Conservation (phyloP, 2,888 invertebrate genomes). For the Buathra laborator region DNA sequence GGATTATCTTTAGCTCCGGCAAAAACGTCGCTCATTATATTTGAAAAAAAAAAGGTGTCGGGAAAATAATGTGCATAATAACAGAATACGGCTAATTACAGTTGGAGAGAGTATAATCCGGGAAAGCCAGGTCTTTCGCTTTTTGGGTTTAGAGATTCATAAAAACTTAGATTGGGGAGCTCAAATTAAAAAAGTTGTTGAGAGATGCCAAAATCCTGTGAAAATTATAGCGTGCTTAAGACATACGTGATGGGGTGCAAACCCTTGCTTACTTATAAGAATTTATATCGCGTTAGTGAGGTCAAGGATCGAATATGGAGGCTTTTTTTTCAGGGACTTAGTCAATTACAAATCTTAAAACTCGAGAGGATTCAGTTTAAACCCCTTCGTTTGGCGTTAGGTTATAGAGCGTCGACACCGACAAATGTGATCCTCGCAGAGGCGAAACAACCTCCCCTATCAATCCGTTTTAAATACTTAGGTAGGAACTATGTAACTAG, state of each 20-base stretch:
- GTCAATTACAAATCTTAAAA: too few species aligned
- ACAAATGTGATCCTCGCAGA: conserved; percentile 30
- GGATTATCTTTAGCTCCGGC: conserved; percentile 23
- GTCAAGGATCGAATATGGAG: conserved; percentile 10
- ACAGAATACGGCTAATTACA: too few species aligned
- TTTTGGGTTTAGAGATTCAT: conserved; percentile 16
- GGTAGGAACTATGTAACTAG: conserved; percentile 42
- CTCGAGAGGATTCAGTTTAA: conserved; percentile 41
- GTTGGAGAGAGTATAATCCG: neutral
- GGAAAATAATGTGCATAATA: too few species aligned
- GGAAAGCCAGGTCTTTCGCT: conserved; percentile 15
- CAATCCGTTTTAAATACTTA: conserved; percentile 31
- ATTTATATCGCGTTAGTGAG: neutral
- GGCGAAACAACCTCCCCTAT: conserved; percentile 5
- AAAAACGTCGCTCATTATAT: conserved; percentile 41
- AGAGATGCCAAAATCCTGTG: conserved; percentile 25
- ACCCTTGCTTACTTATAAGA: conserved; percentile 2
- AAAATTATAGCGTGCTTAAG: conserved; percentile 41
- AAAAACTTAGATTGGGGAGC: neutral
- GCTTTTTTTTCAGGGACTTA: conserved; percentile 19
- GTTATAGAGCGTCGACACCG: conserved; percentile 43
- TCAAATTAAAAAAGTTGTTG: conserved; percentile 24
- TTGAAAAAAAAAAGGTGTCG: conserved; percentile 26
- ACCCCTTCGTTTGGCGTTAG: conserved; percentile 21
- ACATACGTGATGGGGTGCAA: conserved; percentile 44